Evolutionary conservation across 2,113 vertebrate genomes (phyloP).

Genomic region (Hipposideros armiger): DNA sequence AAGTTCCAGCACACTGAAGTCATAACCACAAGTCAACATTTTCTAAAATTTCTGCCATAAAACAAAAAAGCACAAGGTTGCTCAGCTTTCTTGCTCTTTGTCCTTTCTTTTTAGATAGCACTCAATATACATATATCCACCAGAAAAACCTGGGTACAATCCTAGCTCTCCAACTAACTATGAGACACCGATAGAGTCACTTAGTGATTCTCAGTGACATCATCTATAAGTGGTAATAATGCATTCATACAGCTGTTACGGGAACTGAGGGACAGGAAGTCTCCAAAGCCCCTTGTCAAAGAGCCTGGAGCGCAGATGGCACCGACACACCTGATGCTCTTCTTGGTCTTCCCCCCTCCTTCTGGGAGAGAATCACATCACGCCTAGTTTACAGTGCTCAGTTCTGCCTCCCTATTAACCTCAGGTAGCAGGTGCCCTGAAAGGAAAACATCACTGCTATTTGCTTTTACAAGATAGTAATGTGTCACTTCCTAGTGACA

Average conservation of each 20-base stretch:
- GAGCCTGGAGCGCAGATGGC: background rate
- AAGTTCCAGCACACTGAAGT: background rate
- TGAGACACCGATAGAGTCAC: background rate
- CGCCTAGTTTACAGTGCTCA: background rate
- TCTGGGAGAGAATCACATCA: background rate
- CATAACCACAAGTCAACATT: background rate
- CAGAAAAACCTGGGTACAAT: background rate
- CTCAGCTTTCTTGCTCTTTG: background rate
- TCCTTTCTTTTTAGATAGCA: background rate
- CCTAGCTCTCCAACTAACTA: background rate
- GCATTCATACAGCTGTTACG: background rate
- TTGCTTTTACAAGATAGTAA: background rate
- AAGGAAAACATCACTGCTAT: background rate
- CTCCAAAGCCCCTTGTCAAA: background rate
- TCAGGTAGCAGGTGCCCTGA: background rate
- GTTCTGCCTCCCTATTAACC: background rate
- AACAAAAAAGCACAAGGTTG: background rate
- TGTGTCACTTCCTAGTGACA: background rate
- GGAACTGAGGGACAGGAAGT: background rate
- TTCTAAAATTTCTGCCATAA: background rate
- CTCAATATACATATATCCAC: background rate
- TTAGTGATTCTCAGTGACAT: background rate
- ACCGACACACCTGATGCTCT: background rate
- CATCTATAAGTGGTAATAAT: background rate
- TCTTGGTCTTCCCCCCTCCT: background rate